Conservation (phyloP, 2,113 vertebrate genomes). For the Pithys albifrons region DNA sequence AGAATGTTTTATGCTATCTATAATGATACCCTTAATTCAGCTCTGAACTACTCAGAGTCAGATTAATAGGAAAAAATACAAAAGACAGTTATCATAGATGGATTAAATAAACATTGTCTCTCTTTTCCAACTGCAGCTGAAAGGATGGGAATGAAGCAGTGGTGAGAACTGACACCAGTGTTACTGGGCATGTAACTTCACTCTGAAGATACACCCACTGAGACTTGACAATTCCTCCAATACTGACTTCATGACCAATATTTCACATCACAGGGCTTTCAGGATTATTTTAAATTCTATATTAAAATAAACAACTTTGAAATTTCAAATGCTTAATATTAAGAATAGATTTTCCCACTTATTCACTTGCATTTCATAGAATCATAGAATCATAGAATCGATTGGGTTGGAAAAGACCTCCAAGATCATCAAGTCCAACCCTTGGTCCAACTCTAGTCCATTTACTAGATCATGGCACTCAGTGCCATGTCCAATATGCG, state of each 20-base stretch:
- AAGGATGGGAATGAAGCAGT: neutral
- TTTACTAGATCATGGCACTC: too few species aligned
- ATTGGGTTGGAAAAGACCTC: too few species aligned
- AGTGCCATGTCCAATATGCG: too few species aligned
- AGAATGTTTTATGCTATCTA: neutral
- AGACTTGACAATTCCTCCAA: neutral
- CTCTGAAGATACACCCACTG: neutral
- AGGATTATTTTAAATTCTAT: neutral
- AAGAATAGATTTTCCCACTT: neutral
- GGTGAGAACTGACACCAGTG: neutral
- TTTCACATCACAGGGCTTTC: neutral
- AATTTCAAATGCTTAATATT: neutral
- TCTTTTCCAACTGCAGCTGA: neutral
- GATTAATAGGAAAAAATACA: neutral
- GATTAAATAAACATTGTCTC: neutral
- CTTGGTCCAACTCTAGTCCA: too few species aligned
- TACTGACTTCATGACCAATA: neutral
- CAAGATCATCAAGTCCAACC: too few species aligned
- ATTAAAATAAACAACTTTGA: neutral
- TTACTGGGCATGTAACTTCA: neutral
- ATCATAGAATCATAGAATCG: too few species aligned
- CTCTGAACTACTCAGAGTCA: neutral
- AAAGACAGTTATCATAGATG: neutral
- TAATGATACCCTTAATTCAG: neutral
- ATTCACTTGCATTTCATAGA: neutral